Percentiles rank a stretch among this genome's conserved stretches.
Evolutionary conservation across 2,113 vertebrate genomes (phyloP).

Genomic region (Macquaria australasica): DNA sequence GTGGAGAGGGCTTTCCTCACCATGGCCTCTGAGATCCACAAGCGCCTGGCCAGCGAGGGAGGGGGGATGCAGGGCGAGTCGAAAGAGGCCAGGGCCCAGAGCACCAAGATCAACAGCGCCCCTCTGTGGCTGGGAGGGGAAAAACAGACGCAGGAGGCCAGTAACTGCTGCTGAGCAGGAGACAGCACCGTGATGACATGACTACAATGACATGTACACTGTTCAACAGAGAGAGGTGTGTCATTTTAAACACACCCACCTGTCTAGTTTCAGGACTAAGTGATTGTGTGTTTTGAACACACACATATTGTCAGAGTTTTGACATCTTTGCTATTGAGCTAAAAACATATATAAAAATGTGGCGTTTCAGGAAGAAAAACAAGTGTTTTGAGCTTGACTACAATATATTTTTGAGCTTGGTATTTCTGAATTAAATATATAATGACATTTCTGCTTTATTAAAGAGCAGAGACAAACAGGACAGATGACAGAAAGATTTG

Average conservation of each 20-base stretch:
- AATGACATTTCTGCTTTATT: neutral
- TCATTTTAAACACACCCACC: neutral
- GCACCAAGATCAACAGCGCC: slow-evolving; percentile 89
- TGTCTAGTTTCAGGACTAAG: neutral
- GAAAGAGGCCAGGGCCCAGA: slow-evolving; percentile 61
- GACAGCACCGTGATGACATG: no score
- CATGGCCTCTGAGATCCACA: slow-evolving; percentile 98
- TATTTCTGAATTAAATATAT: slow-evolving; percentile 19
- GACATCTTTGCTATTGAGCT: slow-evolving; percentile 32
- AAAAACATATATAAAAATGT: neutral
- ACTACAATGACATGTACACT: neutral
- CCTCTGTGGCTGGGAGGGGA: slow-evolving; percentile 87
- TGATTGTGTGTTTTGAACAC: neutral
- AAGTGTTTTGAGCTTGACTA: slow-evolving; percentile 10
- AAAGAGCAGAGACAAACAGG: neutral
- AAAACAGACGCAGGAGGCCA: slow-evolving; percentile 70
- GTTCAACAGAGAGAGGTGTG: neutral
- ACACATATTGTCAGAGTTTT: slow-evolving; percentile 6
- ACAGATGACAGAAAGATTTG: neutral
- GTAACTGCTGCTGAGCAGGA: slow-evolving; percentile 78
- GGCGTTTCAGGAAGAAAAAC: neutral
- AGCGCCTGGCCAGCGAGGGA: slow-evolving; percentile 88
- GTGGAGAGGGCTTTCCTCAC: slow-evolving; percentile 98
- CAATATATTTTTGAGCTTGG: slow-evolving; percentile 9
- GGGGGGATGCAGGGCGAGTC: slow-evolving; percentile 74